Percentiles rank a stretch among this genome's conserved stretches.
Conservation (phyloP, 2,113 vertebrate species). For the Puffinus mauretanicus region DNA sequence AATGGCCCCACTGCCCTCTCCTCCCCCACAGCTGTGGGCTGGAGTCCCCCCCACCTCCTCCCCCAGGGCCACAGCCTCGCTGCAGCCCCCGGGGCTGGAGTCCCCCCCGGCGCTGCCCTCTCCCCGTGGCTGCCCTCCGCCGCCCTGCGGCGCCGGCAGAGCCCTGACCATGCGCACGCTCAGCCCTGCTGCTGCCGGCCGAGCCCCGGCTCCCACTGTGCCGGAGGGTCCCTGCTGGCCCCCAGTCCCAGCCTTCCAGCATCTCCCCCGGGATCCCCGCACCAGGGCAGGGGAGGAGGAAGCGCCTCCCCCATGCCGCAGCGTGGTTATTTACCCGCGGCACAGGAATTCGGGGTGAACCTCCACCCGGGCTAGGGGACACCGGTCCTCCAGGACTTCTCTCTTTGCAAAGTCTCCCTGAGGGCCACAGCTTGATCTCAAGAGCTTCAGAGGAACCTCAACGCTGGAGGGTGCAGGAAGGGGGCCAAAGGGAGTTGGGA, state of each 20-base stretch:
- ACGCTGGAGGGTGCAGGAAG: not conserved
- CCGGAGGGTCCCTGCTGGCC: rapidly evolving
- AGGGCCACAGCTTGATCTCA: not conserved
- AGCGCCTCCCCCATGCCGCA: rapidly evolving
- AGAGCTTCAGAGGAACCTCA: not conserved
- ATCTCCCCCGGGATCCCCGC: not conserved
- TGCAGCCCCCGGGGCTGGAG: not conserved
- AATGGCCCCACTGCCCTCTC: not conserved
- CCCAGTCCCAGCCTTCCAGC: not conserved
- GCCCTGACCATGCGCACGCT: rapidly evolving
- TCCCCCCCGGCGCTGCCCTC: not conserved
- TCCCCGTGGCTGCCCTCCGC: rapidly evolving
- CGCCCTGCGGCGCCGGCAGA: rapidly evolving
- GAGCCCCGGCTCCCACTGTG: not conserved
- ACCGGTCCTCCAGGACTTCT: not conserved
- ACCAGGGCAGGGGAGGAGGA: not conserved
- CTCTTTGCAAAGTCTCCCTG: not conserved
- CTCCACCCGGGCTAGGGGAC: not conserved
- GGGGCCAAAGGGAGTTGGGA: too few relatives aligned
- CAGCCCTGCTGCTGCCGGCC: rapidly evolving
- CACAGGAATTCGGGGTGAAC: not conserved
- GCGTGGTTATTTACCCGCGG: too few relatives aligned
- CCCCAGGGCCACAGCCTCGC: not conserved
- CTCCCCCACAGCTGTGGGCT: not conserved
- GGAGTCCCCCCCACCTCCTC: not conserved